Evolutionary conservation across 2,113 vertebrate genomes (phyloP), one percentile per base, ranked within the genome.

Genomic region (Calyptommatus sinebrachiatus): DNA sequence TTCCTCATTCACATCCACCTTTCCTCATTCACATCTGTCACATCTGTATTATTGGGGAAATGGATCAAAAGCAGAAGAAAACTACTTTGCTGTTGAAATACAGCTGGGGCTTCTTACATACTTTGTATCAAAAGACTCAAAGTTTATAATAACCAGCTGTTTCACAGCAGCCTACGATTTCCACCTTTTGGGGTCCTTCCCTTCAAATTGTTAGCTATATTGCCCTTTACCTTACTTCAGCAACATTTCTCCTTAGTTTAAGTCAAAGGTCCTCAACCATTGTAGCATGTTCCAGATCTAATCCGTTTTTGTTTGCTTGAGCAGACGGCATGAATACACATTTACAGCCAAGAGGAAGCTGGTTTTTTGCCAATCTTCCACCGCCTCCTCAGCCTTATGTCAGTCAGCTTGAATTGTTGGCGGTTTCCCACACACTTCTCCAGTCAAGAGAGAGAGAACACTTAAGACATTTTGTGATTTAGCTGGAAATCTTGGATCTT

Each of bases 271-370:
- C 57, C 63, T 74, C 50, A 74, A 7, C 26, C 22, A 46, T 21
- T 60, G 46, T 50, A 81, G 79, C 50, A 75, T 50, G 75, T 69
- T 21, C 69, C 31, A 75, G 22, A n/a, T 75, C 63, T 28, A 75
- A 61, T 81, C 79, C 74, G 69, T 46, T 81, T 75, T 63, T 75
- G 71, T 81, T 71, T 81, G 50, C 72, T 81, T 74, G 46, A 69
- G 68, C 79, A 81, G 79, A 75, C 14, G 79, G 65, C 63, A 81
- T 24, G n/a, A 46, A 69, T 81, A 81, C 46, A 75, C 50, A 69
- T 48, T 81, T 81, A 46, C 63, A 75, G 79, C 79, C 50, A 75
- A 81, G 71, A 81, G 79, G 79, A 81, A 81, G 79, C 72, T 45
- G 60, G 31, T 75, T 68, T 50, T 81, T 81, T 69, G 50, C 79